phyloP scores from a whole-genome alignment of 2,113 vertebrate genomes.

The Parus major region DNA sequence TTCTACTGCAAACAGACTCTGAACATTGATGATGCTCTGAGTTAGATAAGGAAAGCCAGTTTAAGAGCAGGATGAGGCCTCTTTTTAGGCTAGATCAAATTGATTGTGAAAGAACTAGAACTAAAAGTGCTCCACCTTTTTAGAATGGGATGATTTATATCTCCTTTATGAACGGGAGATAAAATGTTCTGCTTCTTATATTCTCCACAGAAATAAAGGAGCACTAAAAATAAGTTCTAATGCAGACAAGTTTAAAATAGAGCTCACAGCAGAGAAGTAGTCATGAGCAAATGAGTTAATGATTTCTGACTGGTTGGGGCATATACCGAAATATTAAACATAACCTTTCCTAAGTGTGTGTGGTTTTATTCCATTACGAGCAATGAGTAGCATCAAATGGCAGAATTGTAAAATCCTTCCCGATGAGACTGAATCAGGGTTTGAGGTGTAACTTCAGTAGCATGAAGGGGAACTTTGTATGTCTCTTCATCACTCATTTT shows the following conservation, averaged over 20 bases:
- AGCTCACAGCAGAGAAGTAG: conserved; percentile 33
- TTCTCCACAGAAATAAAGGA: conserved; percentile 42
- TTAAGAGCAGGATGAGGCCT: background rate
- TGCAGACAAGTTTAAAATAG: conserved; percentile 52
- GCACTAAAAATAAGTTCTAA: conserved; percentile 46
- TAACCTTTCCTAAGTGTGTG: conserved; percentile 20
- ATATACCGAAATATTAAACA: background rate
- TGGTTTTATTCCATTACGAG: background rate
- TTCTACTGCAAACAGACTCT: background rate
- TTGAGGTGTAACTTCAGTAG: background rate
- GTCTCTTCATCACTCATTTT: background rate
- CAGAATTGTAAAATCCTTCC: background rate
- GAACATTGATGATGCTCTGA: background rate
- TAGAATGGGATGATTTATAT: conserved; percentile 55
- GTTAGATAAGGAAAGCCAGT: background rate
- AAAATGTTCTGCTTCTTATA: conserved; percentile 48
- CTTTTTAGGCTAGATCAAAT: background rate
- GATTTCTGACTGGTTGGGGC: conserved; percentile 34
- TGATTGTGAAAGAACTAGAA: background rate
- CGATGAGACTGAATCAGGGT: background rate
- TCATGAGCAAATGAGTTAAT: conserved; percentile 49
- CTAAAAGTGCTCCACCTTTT: conserved; percentile 47
- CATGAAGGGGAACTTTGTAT: background rate
- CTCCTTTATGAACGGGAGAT: conserved; percentile 45
- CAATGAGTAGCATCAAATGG: background rate